Percentiles rank a stretch among this genome's conserved stretches.
Conservation (phyloP, 2,888 invertebrate species). For the Epinotia brunnichana region DNA sequence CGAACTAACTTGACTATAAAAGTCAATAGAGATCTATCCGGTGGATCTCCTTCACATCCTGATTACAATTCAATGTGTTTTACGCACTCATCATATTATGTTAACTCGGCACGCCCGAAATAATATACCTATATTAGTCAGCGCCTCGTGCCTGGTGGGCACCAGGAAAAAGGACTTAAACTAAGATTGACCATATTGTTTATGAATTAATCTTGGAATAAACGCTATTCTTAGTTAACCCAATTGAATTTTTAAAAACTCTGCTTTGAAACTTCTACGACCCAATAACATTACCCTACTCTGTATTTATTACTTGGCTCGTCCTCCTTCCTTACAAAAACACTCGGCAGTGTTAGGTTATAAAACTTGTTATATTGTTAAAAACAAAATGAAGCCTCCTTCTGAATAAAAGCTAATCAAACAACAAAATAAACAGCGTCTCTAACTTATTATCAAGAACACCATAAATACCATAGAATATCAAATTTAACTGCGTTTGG, state of each 20-base stretch:
- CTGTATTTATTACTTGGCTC: not conserved
- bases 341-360: not conserved
- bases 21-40: too few relatives aligned
- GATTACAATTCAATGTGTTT: too few relatives aligned
- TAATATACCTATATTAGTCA: too few relatives aligned
- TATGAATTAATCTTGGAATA: not conserved
- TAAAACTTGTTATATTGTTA: not conserved
- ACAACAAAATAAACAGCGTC: not conserved
- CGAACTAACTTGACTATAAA: too few relatives aligned
- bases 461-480: slow-evolving; percentile 19
- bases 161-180: too few relatives aligned
- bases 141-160: too few relatives aligned
- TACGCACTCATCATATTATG: too few relatives aligned
- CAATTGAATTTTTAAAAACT: not conserved
- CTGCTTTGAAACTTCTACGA: not conserved
- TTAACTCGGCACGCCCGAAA: too few relatives aligned
- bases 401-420: not conserved
- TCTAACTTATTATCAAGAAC: slow-evolving; percentile 6
- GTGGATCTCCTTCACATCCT: too few relatives aligned
- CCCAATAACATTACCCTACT: not conserved
- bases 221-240: not conserved
- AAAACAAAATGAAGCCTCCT: not conserved
- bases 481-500: slow-evolving; percentile 22
- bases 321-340: not conserved
- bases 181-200: not conserved